These are phyloP conservation scores for Myocastor coypus DNA, from an alignment of 2,113 vertebrate genomes.

Conservation along the genomic window DNA sequence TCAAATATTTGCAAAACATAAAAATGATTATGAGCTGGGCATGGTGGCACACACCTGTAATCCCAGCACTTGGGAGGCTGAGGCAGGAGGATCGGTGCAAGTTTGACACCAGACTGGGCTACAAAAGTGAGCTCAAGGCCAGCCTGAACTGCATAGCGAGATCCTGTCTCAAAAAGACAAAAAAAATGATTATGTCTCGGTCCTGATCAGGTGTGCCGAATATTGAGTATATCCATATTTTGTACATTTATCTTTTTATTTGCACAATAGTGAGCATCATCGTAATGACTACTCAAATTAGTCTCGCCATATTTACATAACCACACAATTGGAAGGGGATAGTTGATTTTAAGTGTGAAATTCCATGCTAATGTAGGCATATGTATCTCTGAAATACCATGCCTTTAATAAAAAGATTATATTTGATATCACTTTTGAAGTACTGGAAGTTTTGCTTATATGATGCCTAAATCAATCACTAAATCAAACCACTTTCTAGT, in stretches of 20 bases:
- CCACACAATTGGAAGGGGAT: neutral
- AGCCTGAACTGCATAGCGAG: too few species aligned
- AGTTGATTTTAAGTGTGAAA: neutral
- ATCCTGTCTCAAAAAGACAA: too few species aligned
- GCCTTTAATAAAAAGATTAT: neutral
- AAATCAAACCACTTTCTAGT: slow-evolving; percentile 17
- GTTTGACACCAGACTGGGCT: too few species aligned
- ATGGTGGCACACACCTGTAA: too few species aligned
- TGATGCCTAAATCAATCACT: neutral
- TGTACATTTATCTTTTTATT: neutral
- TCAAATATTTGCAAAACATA: neutral
- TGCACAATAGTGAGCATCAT: neutral
- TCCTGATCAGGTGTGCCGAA: neutral
- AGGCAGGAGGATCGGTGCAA: too few species aligned
- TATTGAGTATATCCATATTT: neutral
- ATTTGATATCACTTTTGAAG: neutral
- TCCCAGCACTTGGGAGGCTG: too few species aligned
- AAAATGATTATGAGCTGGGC: too few species aligned
- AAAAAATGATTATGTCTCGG: too few species aligned
- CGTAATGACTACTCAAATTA: neutral
- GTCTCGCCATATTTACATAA: neutral
- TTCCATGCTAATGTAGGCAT: fast-evolving
- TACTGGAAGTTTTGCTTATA: neutral
- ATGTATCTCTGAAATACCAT: neutral
- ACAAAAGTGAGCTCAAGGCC: too few species aligned